Evolutionary conservation across 2,797 vertebrate species (phyloP).

Genomic region (Melanitta fusca): DNA sequence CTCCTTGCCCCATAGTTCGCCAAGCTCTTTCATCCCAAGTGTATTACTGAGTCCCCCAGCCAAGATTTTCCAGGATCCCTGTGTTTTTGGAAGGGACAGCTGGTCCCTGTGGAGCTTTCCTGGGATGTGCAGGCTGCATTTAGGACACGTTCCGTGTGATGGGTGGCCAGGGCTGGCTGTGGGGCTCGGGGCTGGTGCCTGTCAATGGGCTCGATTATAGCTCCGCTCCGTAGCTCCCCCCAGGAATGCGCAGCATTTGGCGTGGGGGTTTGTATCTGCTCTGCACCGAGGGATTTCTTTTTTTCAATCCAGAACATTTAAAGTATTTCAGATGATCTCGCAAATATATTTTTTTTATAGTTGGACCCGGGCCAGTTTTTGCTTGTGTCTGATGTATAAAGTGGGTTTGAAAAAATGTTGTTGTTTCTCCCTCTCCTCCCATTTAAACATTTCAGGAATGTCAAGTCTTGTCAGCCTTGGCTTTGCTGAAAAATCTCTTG

Average conservation of each 20-base stretch:
- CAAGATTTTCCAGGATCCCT: not conserved
- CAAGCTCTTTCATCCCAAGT: not conserved
- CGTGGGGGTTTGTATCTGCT: accelerated
- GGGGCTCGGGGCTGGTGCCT: not conserved
- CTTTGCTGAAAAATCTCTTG: constrained; percentile 14
- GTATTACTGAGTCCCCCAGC: not conserved
- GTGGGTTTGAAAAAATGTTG: constrained; percentile 58
- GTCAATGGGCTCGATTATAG: accelerated
- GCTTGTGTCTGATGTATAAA: constrained; percentile 32
- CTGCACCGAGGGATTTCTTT: not conserved
- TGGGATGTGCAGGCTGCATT: not conserved
- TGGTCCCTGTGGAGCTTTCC: not conserved
- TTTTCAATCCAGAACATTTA: not conserved
- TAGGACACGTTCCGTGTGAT: not conserved
- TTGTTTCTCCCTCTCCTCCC: constrained; percentile 15
- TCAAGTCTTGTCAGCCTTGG: constrained; percentile 63
- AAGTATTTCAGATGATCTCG: constrained; percentile 10
- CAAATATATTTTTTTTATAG: not conserved
- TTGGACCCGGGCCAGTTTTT: constrained; percentile 20
- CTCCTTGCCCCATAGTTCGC: constrained; percentile 10
- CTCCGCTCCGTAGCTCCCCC: not conserved
- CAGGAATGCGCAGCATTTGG: constrained; percentile 13
- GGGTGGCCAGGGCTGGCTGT: not conserved
- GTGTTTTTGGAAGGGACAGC: not conserved
- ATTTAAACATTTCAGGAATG: constrained; percentile 64